These are phyloP conservation scores for Propithecus perrieri DNA, from an alignment of 2,797 vertebrate genomes.

Conservation along the genomic window DNA sequence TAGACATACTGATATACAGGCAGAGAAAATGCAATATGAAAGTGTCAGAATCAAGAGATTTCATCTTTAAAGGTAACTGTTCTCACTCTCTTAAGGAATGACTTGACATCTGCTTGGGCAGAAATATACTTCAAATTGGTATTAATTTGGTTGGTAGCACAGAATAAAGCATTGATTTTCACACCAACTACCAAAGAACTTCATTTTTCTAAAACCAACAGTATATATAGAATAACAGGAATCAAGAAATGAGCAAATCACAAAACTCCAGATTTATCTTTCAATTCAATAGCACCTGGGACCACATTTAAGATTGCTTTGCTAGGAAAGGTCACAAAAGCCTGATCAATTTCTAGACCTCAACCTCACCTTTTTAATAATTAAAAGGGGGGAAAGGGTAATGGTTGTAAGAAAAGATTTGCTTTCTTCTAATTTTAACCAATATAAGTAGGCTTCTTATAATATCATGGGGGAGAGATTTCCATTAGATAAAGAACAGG, in stretches of 20 bases:
- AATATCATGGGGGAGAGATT: neutral
- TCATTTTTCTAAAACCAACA: slow-evolving; percentile 7
- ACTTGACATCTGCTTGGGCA: neutral
- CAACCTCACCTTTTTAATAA: slow-evolving; percentile 24
- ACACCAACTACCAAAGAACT: slow-evolving; percentile 28
- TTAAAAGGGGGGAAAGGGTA: neutral
- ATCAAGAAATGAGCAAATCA: neutral
- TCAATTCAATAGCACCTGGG: neutral
- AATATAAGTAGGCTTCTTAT: neutral
- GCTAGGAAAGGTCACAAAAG: neutral
- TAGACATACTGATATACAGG: neutral
- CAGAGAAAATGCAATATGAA: neutral
- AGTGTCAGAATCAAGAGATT: neutral
- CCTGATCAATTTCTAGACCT: slow-evolving; percentile 24
- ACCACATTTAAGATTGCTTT: slow-evolving; percentile 30
- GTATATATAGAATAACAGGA: neutral
- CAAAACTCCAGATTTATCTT: slow-evolving; percentile 1
- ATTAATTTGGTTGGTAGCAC: neutral
- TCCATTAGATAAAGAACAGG: neutral
- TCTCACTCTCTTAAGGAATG: slow-evolving; percentile 13
- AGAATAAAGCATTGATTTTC: neutral
- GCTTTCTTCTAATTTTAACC: slow-evolving; percentile 44
- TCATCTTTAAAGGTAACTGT: neutral
- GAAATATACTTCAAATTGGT: neutral
- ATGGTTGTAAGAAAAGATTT: neutral